Conservation (phyloP, 2,797 vertebrate species). For the Dipus sagitta region DNA sequence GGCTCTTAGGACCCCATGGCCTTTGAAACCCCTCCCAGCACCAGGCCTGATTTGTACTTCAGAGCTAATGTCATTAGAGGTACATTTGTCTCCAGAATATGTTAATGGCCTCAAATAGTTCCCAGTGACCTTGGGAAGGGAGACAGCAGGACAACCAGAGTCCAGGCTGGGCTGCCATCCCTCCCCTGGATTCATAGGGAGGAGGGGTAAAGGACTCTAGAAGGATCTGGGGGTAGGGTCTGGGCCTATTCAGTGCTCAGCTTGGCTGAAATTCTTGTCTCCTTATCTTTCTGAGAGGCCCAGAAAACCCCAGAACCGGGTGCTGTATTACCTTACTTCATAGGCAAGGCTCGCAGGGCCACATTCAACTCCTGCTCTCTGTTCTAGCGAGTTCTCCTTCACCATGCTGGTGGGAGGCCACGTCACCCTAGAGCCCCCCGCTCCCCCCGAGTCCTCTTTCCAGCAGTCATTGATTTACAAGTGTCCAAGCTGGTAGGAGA, state of each 20-base stretch:
- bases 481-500: neutral
- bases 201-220: no score
- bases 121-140: constrained; percentile 81
- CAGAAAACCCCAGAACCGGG: neutral
- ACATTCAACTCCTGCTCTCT: neutral
- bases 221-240: neutral
- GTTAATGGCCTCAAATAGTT: constrained; percentile 87
- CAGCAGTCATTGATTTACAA: neutral
- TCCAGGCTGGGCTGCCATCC: neutral
- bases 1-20: neutral
- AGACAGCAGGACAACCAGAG: constrained; percentile 30
- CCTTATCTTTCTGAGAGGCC: neutral
- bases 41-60: constrained; percentile 88
- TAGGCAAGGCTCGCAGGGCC: neutral
- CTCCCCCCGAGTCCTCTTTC: neutral
- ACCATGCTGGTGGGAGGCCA: rapidly evolving
- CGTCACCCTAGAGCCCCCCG: neutral
- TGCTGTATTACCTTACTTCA: neutral
- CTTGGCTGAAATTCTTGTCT: neutral
- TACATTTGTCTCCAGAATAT: constrained; percentile 86
- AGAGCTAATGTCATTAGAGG: constrained; percentile 88
- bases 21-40: constrained; percentile 84
- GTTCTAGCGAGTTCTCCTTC: no score
- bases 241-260: neutral
- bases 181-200: neutral